Conservation (phyloP, 1,140 invertebrate genomes). For the Protaetia brevitarsis region DNA sequence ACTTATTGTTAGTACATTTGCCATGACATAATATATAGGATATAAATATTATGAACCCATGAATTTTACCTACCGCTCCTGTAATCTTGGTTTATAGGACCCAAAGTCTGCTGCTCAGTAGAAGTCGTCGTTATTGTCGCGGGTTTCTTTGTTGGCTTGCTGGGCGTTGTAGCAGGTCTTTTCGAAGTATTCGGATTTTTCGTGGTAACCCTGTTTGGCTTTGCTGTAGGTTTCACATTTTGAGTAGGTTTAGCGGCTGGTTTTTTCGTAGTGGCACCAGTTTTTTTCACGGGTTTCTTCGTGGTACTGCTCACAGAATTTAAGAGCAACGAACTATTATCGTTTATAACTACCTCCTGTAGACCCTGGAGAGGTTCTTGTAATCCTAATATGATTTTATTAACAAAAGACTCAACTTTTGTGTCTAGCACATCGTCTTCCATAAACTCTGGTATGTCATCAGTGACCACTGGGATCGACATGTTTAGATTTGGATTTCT, state of each 20-base stretch:
- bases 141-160: constrained; percentile 31
- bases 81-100: too few species aligned
- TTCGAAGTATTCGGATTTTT: too few species aligned
- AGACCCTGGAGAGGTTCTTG: constrained; percentile 77
- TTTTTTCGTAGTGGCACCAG: constrained; percentile 40
- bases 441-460: constrained; percentile 62
- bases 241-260: constrained; percentile 36
- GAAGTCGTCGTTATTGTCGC: too few species aligned
- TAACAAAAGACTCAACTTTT: constrained; percentile 77
- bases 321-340: constrained; percentile 39
- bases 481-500: constrained; percentile 76
- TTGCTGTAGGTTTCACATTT: constrained; percentile 38
- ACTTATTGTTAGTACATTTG: too few species aligned
- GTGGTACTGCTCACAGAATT: constrained; percentile 46
- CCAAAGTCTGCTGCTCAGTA: too few species aligned
- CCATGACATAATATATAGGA: too few species aligned
- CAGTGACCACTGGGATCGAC: constrained; percentile 55
- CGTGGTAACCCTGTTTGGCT: constrained; percentile 43
- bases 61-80: too few species aligned
- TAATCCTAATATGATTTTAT: constrained; percentile 76
- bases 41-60: too few species aligned
- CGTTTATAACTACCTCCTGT: constrained; percentile 64
- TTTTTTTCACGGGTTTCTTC: constrained; percentile 49
- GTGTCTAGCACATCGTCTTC: constrained; percentile 72
- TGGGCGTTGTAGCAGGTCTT: constrained; percentile 44